Base-by-base conservation (phyloP, 2,888 invertebrate species). In the Morinoia aosen region DNA sequence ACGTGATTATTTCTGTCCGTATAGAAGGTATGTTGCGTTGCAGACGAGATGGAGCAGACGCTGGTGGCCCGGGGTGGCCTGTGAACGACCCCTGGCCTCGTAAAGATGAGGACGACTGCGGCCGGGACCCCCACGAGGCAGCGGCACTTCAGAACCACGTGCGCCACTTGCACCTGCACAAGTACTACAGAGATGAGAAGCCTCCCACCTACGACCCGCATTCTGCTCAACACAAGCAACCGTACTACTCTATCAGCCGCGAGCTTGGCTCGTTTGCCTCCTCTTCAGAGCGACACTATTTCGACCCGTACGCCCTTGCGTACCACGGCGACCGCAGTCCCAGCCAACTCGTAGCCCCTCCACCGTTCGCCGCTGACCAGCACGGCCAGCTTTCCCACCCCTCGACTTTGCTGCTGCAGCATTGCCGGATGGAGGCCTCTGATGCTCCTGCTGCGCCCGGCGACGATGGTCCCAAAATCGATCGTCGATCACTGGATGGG, bases 261-360 rank as follows among this genome's bases (percentile, higher is more conserved):
- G 93, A 93, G 57, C 57, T 93, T 93, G n/a, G 58, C 57, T 33
- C 93, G 57, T 93, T 57, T 90, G 76, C 76, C 90, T 93, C 93
- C 25, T 19, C 91, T 39, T 48, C 91, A 19, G 57, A 93, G 33
- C 58, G 58, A 33, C 93, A 39, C 57, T 57, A 93, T 58, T 57
- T 93, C 33, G 93, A 57, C 93, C 48, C 93, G 0, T 93, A 93
- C 58, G 56, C 57, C 33, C 57, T 57, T 33, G 25, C n/a, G 56
- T 93, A 57, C 93, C 58, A 56, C n/a, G 58, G 93, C 56, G 57
- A n/a, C 57, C 93, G 12, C 25, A 48, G 8, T n/a, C 93, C 93
- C 16, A 33, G 25, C n/a, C 58, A 33, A 48, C 93, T 93, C 58
- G 57, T 93, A 93, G 93, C 57, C 0, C n/a, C 56, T 0, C 93